A percentile compares a stretch with the other conserved stretches of the same genome.
These are phyloP conservation scores for Tetramorium simillimum DNA, from an alignment of 1,140 invertebrate genomes.

Conservation along the genomic window DNA sequence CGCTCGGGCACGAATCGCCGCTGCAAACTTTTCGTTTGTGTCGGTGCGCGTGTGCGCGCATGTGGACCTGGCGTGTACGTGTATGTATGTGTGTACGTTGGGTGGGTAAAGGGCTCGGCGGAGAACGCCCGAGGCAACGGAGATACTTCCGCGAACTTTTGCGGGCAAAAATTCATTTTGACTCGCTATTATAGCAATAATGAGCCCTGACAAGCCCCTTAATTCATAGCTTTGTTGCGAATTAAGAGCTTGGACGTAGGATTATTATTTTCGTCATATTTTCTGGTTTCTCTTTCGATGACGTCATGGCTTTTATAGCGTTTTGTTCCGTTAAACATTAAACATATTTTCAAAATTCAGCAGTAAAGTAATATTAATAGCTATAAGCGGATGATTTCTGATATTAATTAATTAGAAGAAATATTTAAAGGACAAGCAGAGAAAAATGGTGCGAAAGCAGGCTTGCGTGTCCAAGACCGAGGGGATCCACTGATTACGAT, in stretches of 20 bases:
- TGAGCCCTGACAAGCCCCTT: conserved; percentile 29
- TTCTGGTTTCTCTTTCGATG: too few species aligned
- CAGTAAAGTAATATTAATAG: not conserved
- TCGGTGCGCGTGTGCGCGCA: not conserved
- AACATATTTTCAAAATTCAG: not conserved
- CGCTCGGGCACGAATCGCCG: conserved; percentile 66
- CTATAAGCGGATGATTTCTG: not conserved
- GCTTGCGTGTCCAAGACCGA: not conserved
- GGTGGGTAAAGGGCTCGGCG: not conserved
- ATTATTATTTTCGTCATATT: conserved; percentile 1
- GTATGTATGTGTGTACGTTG: not conserved
- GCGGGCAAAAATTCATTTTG: conserved; percentile 50
- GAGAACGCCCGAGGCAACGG: conserved; percentile 3
- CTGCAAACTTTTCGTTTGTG: conserved; percentile 32
- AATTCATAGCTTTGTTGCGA: conserved; percentile 19
- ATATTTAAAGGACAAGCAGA: not conserved
- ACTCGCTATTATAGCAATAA: conserved; percentile 31
- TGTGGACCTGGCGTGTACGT: not conserved
- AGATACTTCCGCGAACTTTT: conserved; percentile 36
- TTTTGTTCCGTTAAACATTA: not conserved
- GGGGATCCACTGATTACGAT: not conserved
- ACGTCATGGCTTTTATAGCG: not conserved
- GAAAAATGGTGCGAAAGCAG: not conserved
- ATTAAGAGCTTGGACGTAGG: not conserved
- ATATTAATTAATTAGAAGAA: not conserved